Conservation (phyloP, 2,888 invertebrate species). For the Thecocarcelia acutangulata region DNA sequence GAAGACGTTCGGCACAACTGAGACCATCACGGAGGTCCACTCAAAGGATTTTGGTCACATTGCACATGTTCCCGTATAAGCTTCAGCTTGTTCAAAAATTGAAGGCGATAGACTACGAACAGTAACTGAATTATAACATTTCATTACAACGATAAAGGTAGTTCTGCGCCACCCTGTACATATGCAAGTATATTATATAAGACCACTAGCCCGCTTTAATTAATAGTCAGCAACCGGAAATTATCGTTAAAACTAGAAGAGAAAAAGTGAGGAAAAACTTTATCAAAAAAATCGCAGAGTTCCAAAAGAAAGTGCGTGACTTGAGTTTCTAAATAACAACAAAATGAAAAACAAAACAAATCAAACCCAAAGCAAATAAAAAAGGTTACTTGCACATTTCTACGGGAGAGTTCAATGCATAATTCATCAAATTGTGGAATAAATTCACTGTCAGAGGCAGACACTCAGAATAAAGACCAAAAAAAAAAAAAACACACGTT, state of each 20-base stretch:
- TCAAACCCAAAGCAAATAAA: slow-evolving; percentile 12
- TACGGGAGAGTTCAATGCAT: slow-evolving; percentile 27
- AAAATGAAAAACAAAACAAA: neutral
- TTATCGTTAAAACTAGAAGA: slow-evolving; percentile 33
- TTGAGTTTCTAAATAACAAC: slow-evolving; percentile 31
- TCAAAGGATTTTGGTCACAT: too few relatives aligned
- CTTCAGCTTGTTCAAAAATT: too few relatives aligned
- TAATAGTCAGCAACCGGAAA: slow-evolving; percentile 49
- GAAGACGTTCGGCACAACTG: too few relatives aligned
- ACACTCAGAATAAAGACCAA: neutral
- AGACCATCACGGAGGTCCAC: too few relatives aligned
- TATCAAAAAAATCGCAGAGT: slow-evolving; percentile 52
- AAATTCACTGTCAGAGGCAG: slow-evolving; percentile 1
- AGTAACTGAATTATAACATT: too few relatives aligned
- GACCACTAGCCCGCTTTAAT: neutral
- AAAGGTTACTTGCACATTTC: slow-evolving; percentile 58
- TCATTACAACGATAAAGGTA: too few relatives aligned
- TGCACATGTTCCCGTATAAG: too few relatives aligned
- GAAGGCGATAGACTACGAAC: too few relatives aligned
- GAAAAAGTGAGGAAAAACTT: neutral
- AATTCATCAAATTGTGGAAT: slow-evolving; percentile 10
- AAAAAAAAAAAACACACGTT: neutral
- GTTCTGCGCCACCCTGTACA: too few relatives aligned
- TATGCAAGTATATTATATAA: neutral
- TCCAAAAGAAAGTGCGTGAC: slow-evolving; percentile 62